Evolutionary conservation across 2,888 invertebrate species (phyloP), one percentile per base, ranked within the genome.

Genomic region (Deroplatys truncata): DNA sequence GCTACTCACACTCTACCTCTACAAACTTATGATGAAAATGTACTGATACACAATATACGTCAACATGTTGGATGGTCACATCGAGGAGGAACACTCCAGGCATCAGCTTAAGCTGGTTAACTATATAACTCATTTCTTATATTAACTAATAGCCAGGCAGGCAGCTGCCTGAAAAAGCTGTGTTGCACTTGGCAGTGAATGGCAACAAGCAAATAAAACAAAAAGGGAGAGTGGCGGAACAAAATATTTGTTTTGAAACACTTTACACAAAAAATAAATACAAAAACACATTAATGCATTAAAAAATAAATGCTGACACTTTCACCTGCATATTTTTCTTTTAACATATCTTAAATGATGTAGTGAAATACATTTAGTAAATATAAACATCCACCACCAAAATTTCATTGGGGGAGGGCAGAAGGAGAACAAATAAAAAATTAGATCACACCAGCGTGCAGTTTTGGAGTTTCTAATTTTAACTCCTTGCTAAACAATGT

Each of bases 1-100:
- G 9, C 56, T 72, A 72, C 56, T 72, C 56, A 72, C 56, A 72
- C 56, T 15, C 56, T 72, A 72, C 56, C 25, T 16, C 56, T 72
- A 72, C 56, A 20, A 72, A 72, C 9, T 20, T 72, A 72, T 72
- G 16, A 72, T 72, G 56, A 72, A 72, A 72, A 72, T 72, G 56
- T 72, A 72, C 56, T 72, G 56, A 72, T 72, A 72, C 56, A 72
- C 56, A 72, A 72, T 72, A 72, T 72, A 72, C 56, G 16, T 72
- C 56, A 72, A 35, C 20, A 28, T 87, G 86, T 88, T 88, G 88
- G 90, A 89, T 90, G 90, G 90, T 87, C 89, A 90, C 86, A 89
- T 89, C 84, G 88, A 84, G 88, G 56, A 72, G 49, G 84, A 29
- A 49, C 35, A 88, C 84, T 83, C 88, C 56, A 88, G 56, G 88